Evolutionary conservation across 2,888 invertebrate genomes (phyloP), one percentile per base, ranked within the genome.

Genomic region (Tubiluchus corallicola): DNA sequence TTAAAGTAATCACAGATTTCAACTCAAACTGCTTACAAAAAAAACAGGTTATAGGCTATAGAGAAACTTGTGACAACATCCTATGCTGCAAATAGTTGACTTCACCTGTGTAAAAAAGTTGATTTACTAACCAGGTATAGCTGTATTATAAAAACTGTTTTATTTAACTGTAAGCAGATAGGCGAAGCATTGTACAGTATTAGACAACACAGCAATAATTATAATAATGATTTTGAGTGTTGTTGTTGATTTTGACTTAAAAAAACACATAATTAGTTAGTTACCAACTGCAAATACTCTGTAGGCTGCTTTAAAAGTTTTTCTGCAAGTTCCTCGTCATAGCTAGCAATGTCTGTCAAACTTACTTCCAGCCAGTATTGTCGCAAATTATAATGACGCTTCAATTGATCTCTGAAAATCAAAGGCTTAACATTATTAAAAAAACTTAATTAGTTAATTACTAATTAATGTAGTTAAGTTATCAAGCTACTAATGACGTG

Each of bases 301-400:
- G 84, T 75, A 0, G 98, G 98, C 50, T 82, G 77, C 57, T 92
- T 92, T 53, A 79, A 76, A 19, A 98, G 64, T 62, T 87, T 85
- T 55, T 92, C 92, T 4, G 83, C 85, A 41, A 96, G 70, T 4
- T 77, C 73, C 44, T 60, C 58, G 69, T 98, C 88, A 64, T 81
- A 99, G 56, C 84, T 84, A 18, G 82, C 76, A 47, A 99, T 68
- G 70, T 98, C 94, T 68, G 90, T 90, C 50, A 96, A 71, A 57
- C 82, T 82, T 29, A 99, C 77, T 63, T 92, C 88, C 20, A 98
- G 68, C 71, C 76, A 90, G 60, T 79, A 94, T 49, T 84, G 77
- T 1, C 77, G 74, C 48, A 88, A 71, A 58, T 88, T 84, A 62
- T 94, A 98, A 62, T 94, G 87, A 0, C 82, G 72, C 66, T 90